phyloP scores from a whole-genome alignment of 2,888 invertebrate genomes.

The Eupithecia tripunctaria region DNA sequence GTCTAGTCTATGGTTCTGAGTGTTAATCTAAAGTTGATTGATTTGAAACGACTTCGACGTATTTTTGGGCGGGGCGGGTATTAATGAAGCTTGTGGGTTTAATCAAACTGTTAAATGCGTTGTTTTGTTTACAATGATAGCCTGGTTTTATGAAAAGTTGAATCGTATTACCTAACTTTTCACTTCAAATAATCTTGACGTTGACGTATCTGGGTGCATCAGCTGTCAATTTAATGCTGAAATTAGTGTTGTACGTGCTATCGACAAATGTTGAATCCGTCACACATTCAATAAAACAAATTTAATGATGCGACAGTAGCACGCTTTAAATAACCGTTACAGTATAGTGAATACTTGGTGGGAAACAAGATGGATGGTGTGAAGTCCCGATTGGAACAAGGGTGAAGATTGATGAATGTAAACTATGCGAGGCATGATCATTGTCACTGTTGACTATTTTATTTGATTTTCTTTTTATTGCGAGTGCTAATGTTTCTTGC shows the following conservation, averaged over 20 bases:
- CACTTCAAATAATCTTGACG: not conserved
- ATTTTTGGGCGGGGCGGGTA: constrained; percentile 63
- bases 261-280: constrained; percentile 49
- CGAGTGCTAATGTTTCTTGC: constrained; percentile 30
- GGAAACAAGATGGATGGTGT: constrained; percentile 71
- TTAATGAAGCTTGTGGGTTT: constrained; percentile 62
- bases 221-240: constrained; percentile 12
- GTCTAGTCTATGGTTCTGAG: constrained; percentile 66
- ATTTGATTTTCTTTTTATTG: constrained; percentile 44
- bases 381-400: constrained; percentile 65
- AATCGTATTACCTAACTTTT: not conserved
- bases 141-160: not conserved
- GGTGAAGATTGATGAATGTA: constrained; percentile 66
- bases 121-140: constrained; percentile 3
- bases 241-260: constrained; percentile 40
- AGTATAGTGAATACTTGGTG: constrained; percentile 31
- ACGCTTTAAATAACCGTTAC: constrained; percentile 54
- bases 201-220: not conserved
- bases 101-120: constrained; percentile 43
- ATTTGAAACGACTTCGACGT: constrained; percentile 71
- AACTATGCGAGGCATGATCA: constrained; percentile 49
- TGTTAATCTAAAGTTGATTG: constrained; percentile 82
- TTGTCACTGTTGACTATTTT: constrained; percentile 51
- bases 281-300: constrained; percentile 54
- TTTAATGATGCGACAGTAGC: constrained; percentile 49